phyloP scores from a whole-genome alignment of 1,140 invertebrate species.

The Bombus picipes region DNA sequence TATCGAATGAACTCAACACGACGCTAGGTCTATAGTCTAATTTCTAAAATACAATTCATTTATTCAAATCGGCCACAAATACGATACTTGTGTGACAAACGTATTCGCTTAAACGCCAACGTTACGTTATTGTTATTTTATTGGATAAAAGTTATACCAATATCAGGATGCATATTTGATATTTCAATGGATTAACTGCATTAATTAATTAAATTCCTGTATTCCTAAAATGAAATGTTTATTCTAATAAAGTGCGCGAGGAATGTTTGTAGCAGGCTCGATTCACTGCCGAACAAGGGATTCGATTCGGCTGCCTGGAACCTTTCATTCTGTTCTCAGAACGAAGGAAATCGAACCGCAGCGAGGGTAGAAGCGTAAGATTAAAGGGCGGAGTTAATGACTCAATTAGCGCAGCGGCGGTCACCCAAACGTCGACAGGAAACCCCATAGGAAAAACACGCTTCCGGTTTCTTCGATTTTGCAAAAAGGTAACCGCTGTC shows the following conservation, averaged over 20 bases:
- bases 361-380: slow-evolving; percentile 55
- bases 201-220: background rate
- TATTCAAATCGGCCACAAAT: background rate
- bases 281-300: background rate
- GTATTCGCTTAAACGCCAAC: too few species aligned
- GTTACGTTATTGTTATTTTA: too few species aligned
- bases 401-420: slow-evolving; percentile 62
- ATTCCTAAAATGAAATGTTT: background rate
- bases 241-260: background rate
- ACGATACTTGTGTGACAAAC: background rate
- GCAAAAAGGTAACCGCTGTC: slow-evolving; percentile 1
- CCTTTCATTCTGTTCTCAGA: slow-evolving; percentile 50
- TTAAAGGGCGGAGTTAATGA: slow-evolving; percentile 67
- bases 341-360: slow-evolving; percentile 61
- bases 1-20: background rate
- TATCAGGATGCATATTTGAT: too few species aligned
- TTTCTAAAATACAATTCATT: background rate
- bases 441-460: slow-evolving; percentile 53
- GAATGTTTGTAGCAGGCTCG: slow-evolving; percentile 2
- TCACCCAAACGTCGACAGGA: slow-evolving; percentile 43
- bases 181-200: background rate
- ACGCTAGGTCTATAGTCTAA: background rate
- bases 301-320: slow-evolving; percentile 42
- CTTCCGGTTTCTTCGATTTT: slow-evolving; percentile 40
- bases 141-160: too few species aligned